Percentiles rank a stretch among this genome's conserved stretches.
These are phyloP conservation scores for Hypanus sabinus DNA, from an alignment of 2,113 vertebrate species.

Conservation along the genomic window DNA sequence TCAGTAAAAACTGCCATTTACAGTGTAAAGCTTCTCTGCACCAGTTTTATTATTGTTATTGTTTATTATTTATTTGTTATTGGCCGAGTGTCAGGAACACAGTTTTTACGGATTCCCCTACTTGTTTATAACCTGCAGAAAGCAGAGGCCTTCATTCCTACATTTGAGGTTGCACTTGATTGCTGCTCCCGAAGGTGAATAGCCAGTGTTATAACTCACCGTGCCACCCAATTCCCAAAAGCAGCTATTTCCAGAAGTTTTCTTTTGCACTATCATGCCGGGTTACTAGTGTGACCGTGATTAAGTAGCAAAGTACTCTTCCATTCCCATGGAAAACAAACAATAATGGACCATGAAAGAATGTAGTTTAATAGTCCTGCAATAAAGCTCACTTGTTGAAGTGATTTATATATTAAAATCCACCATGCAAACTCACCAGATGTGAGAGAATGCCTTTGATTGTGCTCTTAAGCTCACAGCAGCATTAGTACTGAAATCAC, in stretches of 20 bases:
- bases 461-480: neutral
- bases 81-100: neutral
- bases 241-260: neutral
- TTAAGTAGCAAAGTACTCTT: neutral
- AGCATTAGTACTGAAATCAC: neutral
- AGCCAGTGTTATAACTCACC: neutral
- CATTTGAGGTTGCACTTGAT: neutral
- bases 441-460: neutral
- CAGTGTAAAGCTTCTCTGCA: neutral
- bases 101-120: neutral
- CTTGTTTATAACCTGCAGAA: neutral
- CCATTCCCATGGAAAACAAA: neutral
- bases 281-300: neutral
- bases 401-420: constrained; percentile 5
- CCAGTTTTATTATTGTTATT: too few relatives aligned
- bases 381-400: constrained; percentile 7
- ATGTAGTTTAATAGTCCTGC: neutral
- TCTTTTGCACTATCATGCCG: constrained; percentile 15
- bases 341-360: constrained; percentile 10
- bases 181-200: neutral
- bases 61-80: too few relatives aligned
- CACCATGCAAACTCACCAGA: neutral
- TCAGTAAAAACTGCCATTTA: neutral
- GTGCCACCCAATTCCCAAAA: neutral
- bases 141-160: neutral